phyloP scores from a whole-genome alignment of 2,113 vertebrate species.

The Himantopus leucocephalus region DNA sequence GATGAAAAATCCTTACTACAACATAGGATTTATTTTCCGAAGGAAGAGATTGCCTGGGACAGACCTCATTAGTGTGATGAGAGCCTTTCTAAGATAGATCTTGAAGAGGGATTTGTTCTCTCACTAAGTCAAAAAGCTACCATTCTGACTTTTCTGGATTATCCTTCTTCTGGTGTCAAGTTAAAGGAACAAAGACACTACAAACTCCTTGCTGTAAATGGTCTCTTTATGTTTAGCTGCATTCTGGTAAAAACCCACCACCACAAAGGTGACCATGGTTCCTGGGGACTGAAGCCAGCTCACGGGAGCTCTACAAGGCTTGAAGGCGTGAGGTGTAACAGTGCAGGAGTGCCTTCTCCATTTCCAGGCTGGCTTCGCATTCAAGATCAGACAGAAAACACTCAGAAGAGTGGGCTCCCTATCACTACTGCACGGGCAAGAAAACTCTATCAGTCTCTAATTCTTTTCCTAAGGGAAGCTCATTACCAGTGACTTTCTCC shows the following conservation, averaged over 20 bases:
- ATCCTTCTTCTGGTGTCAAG: not conserved
- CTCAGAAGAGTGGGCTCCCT: accelerated
- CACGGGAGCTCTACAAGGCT: not conserved
- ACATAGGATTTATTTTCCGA: constrained; percentile 17
- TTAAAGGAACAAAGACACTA: not conserved
- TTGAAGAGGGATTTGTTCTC: not conserved
- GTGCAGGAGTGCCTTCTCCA: not conserved
- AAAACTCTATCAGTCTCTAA: not conserved
- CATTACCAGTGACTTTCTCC: not conserved
- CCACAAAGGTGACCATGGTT: not conserved
- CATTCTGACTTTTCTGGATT: not conserved
- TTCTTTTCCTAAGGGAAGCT: not conserved
- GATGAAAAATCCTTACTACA: constrained; percentile 7
- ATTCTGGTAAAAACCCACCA: not conserved
- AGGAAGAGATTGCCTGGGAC: not conserved
- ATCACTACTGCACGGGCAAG: not conserved
- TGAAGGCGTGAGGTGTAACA: accelerated
- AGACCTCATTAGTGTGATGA: not conserved
- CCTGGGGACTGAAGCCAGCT: not conserved
- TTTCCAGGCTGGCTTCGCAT: not conserved
- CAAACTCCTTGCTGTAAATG: not conserved
- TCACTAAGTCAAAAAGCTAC: not conserved
- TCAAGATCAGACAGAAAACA: not conserved
- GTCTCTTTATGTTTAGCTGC: not conserved
- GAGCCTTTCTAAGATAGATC: not conserved